Base-by-base conservation (phyloP, 2,797 vertebrate genomes). In the Enteromius treurensis region DNA sequence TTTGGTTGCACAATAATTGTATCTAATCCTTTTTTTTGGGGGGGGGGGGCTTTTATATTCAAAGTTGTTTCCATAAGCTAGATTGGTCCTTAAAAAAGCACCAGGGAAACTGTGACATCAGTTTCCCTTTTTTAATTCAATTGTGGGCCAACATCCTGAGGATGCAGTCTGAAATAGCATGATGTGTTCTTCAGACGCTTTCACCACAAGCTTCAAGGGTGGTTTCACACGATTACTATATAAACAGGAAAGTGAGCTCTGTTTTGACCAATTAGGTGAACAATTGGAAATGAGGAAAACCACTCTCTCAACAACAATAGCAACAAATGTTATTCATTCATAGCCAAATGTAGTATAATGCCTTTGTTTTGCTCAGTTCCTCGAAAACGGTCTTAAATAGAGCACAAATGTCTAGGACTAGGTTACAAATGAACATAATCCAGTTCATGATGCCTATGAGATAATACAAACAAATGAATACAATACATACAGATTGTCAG, bases 81-180 rank as follows among this genome's bases (percentile, higher is more conserved):
- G 4, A 47, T 40, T 1, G 0, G 34, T 29, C n/a, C 8, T 45
- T 60, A 1, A 19, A 40, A 58, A 58, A 11, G 9, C 45, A 45
- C 77, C 2, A 23, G 89, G 47, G 51, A 73, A 55, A 82, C 62
- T 19, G 83, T 86, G 86, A 74, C 68, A 21, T 86, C 76, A 60
- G 26, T 82, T 83, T 69, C 26, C 78, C 74, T 84, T 70, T 73
- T 26, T 51, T 86, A 89, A 89, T 90, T 90, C 88, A 91, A 93
- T 92, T 92, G 91, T 92, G 75, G 89, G 88, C 90, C 17, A 32
- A 62, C 92, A 93, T 95, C 94, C 94, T 94, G 84, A 94, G 94
- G 93, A 95, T 92, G 90, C 87, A 73, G 87, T 64, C 88, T 83
- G 74, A 90, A 91, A 90, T 89, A 90, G 90, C 90, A 71, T 29